Conservation (phyloP, 2,113 vertebrate genomes). For the Myrmophylax atrothorax region DNA sequence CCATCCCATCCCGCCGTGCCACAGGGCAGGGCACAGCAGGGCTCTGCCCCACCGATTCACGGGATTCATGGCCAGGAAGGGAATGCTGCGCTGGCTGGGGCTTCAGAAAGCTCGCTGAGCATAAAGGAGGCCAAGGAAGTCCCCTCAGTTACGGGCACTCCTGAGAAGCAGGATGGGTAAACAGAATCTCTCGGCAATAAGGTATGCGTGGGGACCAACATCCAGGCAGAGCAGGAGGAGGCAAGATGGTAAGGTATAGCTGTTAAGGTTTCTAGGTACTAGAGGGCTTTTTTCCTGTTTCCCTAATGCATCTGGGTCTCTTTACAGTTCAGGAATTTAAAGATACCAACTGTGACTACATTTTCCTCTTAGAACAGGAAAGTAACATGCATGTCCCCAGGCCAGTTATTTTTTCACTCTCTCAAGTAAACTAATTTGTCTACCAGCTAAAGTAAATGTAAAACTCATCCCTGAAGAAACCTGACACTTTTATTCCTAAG, state of each 20-base stretch:
- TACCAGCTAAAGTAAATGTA: background rate
- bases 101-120: background rate
- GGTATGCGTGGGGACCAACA: background rate
- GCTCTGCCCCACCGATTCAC: background rate
- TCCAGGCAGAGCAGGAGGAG: background rate
- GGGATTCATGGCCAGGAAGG: background rate
- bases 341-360: background rate
- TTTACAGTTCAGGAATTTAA: background rate
- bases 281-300: background rate
- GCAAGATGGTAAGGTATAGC: background rate
- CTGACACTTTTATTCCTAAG: background rate
- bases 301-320: background rate
- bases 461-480: background rate
- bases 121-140: background rate
- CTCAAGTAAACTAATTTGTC: conserved; percentile 2
- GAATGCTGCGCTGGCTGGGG: background rate
- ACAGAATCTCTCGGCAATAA: background rate
- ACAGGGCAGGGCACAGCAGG: accelerated
- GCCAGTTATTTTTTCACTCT: background rate
- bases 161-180: background rate
- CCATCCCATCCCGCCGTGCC: background rate
- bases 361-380: background rate
- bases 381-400: background rate
- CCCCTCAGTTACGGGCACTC: background rate
- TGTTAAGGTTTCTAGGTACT: background rate